Conservation (phyloP, 1,140 invertebrate genomes). For the Myzus persicae region DNA sequence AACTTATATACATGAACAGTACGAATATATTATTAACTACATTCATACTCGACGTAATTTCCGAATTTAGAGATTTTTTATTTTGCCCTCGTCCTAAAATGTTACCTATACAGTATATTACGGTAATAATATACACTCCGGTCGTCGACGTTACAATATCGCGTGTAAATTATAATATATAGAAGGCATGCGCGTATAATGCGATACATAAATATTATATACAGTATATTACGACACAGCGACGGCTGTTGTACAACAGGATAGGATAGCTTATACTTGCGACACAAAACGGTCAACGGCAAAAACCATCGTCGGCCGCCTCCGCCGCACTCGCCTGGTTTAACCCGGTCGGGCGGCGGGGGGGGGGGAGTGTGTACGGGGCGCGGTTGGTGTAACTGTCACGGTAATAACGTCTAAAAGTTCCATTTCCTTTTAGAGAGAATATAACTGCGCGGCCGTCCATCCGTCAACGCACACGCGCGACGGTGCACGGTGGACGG, state of each 20-base stretch:
- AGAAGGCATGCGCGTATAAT: not conserved
- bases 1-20: too few relatives aligned
- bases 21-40: too few relatives aligned
- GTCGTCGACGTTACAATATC: not conserved
- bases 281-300: constrained; percentile 20
- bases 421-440: constrained; percentile 44
- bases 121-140: not conserved
- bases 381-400: constrained; percentile 19
- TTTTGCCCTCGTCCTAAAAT: not conserved
- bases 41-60: not conserved
- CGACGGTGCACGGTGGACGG: not conserved
- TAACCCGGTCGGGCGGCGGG: not conserved
- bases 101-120: not conserved
- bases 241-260: not conserved
- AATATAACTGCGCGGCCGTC: not conserved
- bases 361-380: not conserved
- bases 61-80: not conserved
- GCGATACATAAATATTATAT: not conserved
- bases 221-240: not conserved
- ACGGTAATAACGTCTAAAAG: constrained; percentile 55
- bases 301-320: not conserved
- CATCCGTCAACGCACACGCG: not conserved
- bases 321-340: not conserved
- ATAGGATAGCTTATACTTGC: not conserved
- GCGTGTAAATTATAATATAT: not conserved